Evolutionary conservation across 2,888 invertebrate genomes (phyloP), one percentile per base, ranked within the genome.

Genomic region (Phanerotoma sp.): DNA sequence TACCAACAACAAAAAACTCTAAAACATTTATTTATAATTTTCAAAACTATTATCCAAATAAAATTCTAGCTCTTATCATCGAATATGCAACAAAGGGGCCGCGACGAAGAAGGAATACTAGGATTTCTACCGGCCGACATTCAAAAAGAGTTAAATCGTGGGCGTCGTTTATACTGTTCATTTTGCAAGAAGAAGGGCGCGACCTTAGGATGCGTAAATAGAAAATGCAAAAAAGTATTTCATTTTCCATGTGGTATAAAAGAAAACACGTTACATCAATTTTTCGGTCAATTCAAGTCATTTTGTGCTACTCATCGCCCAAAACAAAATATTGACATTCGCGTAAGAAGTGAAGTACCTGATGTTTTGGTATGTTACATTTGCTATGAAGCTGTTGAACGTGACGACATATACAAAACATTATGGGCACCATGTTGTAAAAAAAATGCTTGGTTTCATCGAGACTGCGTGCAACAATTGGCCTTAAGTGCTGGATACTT

Each of bases 401-500:
- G 79, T 0, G 78, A 77, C 22, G 81, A 75, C 54, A 50, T 46
- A 28, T 62, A 70, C 33, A 72, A 78, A 2, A 84, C 85, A 0
- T 78, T 92, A 20, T 84, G 85, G 81, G 84, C 90, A 0, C 86
- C 89, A 0, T 93, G 93, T 74, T 93, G 93, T 63, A 84, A 83
- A 3, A 81, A 83, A 21, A 86, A 86, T 60, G 84, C 86, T 0
- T 90, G 89, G 86, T 88, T 90, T 66, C 93, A 93, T 66, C 81
- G 87, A 40, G 68, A 66, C 13, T 93, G 93, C 75, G 70, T 90
- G 25, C 86, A 89, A 86, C 80, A 81, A 51, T 84, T 89, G 77
- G 89, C 92, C 0, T 71, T 84, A 5, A 87, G 83, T 62, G 86
- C 91, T 0, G 93, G 93, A 0, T 89, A 92, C 65, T 91, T 88